These are phyloP conservation scores for Ophion slaviceki DNA, from an alignment of 2,888 invertebrate species.

Conservation along the genomic window DNA sequence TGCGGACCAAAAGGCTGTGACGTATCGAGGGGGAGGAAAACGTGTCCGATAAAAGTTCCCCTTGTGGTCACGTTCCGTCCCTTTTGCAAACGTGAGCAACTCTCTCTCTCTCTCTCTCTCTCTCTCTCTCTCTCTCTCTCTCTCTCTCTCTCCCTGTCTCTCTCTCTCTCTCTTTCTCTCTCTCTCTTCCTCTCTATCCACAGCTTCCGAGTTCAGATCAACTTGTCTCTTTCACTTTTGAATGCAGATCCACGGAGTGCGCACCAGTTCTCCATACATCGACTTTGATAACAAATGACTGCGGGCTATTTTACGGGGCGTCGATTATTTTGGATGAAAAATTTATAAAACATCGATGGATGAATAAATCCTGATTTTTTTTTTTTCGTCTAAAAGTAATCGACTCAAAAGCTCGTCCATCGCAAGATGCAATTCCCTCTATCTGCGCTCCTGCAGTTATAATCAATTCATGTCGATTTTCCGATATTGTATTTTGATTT, in stretches of 20 bases:
- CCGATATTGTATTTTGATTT: background rate
- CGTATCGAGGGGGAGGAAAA: constrained; percentile 38
- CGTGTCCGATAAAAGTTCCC: constrained; percentile 54
- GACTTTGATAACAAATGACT: background rate
- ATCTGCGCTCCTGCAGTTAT: background rate
- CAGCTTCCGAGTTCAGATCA: constrained; percentile 18
- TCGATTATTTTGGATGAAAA: constrained; percentile 25
- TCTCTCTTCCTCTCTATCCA: constrained; percentile 1
- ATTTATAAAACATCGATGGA: background rate
- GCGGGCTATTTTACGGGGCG: constrained; percentile 5
- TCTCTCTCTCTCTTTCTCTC: background rate
- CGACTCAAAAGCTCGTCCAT: background rate
- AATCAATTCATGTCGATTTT: background rate
- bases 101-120: constrained; percentile 8
- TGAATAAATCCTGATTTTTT: background rate
- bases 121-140: constrained; percentile 5
- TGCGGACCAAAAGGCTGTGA: constrained; percentile 16
- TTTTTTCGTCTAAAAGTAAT: background rate
- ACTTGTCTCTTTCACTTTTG: constrained; percentile 23
- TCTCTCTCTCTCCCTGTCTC: background rate
- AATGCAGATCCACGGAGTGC: constrained; percentile 8
- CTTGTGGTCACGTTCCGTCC: constrained; percentile 49
- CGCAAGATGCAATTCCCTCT: background rate
- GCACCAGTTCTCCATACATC: constrained; percentile 28
- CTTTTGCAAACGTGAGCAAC: constrained; percentile 27